A percentile compares a stretch with the other conserved stretches of the same genome.
Evolutionary conservation across 2,888 invertebrate genomes (phyloP).

Genomic region (Thumatha senex): DNA sequence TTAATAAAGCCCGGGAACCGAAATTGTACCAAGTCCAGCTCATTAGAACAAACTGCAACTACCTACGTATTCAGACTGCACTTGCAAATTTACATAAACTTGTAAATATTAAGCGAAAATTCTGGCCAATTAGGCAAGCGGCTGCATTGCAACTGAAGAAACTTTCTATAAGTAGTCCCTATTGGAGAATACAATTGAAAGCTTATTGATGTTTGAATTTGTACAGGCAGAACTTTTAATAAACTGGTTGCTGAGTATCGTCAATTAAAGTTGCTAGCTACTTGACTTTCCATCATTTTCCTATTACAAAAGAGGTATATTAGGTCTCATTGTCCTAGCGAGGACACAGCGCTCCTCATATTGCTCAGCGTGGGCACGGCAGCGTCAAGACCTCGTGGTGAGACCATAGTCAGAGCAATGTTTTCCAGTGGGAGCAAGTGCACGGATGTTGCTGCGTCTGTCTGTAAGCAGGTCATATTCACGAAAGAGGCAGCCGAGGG

Average conservation of each 20-base stretch:
- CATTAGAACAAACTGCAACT: conserved; percentile 40
- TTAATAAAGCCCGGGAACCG: conserved; percentile 45
- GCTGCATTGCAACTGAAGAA: conserved; percentile 56
- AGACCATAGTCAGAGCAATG: no score
- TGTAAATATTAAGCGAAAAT: conserved; percentile 70
- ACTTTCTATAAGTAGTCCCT: conserved; percentile 56
- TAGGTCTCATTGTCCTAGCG: no score
- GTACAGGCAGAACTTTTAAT: conserved; percentile 39
- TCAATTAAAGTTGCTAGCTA: conserved; percentile 13
- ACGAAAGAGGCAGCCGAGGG: no score
- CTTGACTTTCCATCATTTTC: no score
- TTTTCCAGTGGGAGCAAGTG: no score
- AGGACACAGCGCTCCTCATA: no score
- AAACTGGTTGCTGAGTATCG: conserved; percentile 14
- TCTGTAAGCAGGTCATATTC: no score
- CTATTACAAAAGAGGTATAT: no score
- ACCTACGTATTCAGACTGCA: conserved; percentile 44
- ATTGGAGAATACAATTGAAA: conserved; percentile 56
- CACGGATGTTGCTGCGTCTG: no score
- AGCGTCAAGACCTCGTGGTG: no score
- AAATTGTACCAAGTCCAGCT: conserved; percentile 48
- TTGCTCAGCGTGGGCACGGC: no score
- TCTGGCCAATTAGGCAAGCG: conserved; percentile 71
- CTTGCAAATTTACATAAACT: conserved; percentile 58
- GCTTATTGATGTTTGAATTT: conserved; percentile 65